Base-by-base conservation (phyloP, 2,888 invertebrate species). In the Laothoe populi region DNA sequence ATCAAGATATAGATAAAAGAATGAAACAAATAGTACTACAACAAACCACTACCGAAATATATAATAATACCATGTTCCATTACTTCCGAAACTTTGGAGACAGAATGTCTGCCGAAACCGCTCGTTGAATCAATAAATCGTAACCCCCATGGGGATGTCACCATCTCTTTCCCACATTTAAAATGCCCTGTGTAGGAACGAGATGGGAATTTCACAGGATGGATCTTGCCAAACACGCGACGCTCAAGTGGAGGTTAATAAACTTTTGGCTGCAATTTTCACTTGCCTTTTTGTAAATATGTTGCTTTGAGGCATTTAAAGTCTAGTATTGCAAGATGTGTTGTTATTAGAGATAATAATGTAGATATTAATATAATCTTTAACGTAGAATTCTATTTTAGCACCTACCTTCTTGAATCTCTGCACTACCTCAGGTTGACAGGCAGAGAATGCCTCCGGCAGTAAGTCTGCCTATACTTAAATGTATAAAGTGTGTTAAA, bases 71-170 rank as follows among this genome's bases (percentile, higher is more conserved):
- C 21, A 49, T 31, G 49, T 31, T 26, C 16, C 16, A n/a, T 24
- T 7, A 35, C 35, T 53, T 53, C 23, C 24, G 13, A n/a, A 53
- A 31, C 23, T 46, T 46, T 19, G 19, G 53, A 53, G 53, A 53
- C 35, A 19, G 35, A 16, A 53, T 11, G 53, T 53, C 53, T 53
- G 35, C 53, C 31, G 19, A 35, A 53, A 35, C 53, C 31, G 19
- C 11, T 48, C 24, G 53, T 44, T 59, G 26, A 59, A 59, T 59
- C 59, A 59, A 59, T 59, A 59, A 45, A 59, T 59, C 45, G 59
- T 45, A 45, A 45, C 45, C 59, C 59, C 44, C 53, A 53, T 59
- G 16, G 35, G 53, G 31, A n/a, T 26, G 4, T 58, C 21, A 13
- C 31, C 11, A n/a, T 59, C 59, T 44, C 44, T 59, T 59, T 59